Conservation (phyloP, 2,888 invertebrate species). For the Rhyacophila evoluta region DNA sequence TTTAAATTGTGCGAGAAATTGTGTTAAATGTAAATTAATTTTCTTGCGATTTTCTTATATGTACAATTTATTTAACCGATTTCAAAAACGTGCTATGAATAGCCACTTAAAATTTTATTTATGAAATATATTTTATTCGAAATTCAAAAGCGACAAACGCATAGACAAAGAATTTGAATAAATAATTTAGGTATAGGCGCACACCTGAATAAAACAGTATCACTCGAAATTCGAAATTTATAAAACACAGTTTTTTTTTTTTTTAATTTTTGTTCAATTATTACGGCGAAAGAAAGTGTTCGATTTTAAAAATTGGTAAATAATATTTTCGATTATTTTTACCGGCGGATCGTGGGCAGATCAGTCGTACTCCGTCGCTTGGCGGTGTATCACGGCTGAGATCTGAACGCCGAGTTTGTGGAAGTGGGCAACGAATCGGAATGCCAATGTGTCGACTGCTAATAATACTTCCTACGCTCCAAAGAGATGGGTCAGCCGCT, state of each 20-base stretch:
- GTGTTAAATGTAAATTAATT: neutral
- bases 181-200: neutral
- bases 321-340: constrained; percentile 1
- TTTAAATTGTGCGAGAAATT: neutral
- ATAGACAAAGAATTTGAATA: neutral
- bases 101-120: neutral
- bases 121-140: neutral
- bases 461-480: constrained; percentile 47
- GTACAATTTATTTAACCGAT: neutral
- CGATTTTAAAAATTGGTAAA: neutral
- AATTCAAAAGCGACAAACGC: neutral
- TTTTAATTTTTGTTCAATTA: neutral
- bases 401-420: constrained; percentile 32
- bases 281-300: neutral
- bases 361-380: constrained; percentile 14
- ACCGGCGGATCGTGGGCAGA: constrained; percentile 14
- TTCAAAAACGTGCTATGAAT: neutral
- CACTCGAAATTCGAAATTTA: neutral
- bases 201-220: neutral
- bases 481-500: constrained; percentile 42
- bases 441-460: constrained; percentile 45
- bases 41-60: too few species aligned
- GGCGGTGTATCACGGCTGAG: constrained; percentile 27
- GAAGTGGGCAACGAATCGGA: constrained; percentile 39
- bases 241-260: neutral